Conservation (phyloP, 1,140 invertebrate genomes). For the Paramacrobiotus metropolitanus region DNA sequence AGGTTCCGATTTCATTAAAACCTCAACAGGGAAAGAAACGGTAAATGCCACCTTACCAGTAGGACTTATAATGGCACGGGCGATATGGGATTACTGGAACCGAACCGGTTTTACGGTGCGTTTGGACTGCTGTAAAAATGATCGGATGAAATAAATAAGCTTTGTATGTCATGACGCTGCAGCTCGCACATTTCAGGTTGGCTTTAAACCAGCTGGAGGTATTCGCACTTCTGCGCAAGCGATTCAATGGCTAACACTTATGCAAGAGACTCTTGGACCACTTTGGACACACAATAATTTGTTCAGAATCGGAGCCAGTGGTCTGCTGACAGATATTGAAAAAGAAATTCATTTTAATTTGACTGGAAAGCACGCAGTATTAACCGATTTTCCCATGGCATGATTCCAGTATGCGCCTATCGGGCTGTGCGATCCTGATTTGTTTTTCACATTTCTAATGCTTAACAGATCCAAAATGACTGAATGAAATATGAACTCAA, state of each 20-base stretch:
- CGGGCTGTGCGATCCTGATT: no score
- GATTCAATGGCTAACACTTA: slow-evolving; percentile 56
- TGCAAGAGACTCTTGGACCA: slow-evolving; percentile 58
- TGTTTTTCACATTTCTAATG: no score
- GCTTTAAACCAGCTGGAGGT: slow-evolving; percentile 90
- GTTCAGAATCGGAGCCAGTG: slow-evolving; percentile 85
- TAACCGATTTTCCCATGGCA: slow-evolving; percentile 20
- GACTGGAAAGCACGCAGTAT: slow-evolving; percentile 21
- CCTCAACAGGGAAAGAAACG: slow-evolving; percentile 88
- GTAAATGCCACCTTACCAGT: slow-evolving; percentile 78
- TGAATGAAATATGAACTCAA: no score
- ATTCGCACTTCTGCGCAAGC: slow-evolving; percentile 65
- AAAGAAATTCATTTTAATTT: slow-evolving; percentile 29
- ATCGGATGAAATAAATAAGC: no score
- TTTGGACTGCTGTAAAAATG: no score
- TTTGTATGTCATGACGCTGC: no score
- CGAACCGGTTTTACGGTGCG: slow-evolving; percentile 46
- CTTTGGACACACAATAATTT: slow-evolving; percentile 57
- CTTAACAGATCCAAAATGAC: no score
- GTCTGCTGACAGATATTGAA: slow-evolving; percentile 54
- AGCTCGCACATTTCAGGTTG: slow-evolving; percentile 55
- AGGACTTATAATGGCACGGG: slow-evolving; percentile 75
- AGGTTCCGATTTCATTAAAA: slow-evolving; percentile 92
- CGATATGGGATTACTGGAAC: slow-evolving; percentile 56
- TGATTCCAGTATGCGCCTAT: no score